Base-by-base conservation (phyloP, 2,797 vertebrate species). In the Neomorphus geoffroyi region DNA sequence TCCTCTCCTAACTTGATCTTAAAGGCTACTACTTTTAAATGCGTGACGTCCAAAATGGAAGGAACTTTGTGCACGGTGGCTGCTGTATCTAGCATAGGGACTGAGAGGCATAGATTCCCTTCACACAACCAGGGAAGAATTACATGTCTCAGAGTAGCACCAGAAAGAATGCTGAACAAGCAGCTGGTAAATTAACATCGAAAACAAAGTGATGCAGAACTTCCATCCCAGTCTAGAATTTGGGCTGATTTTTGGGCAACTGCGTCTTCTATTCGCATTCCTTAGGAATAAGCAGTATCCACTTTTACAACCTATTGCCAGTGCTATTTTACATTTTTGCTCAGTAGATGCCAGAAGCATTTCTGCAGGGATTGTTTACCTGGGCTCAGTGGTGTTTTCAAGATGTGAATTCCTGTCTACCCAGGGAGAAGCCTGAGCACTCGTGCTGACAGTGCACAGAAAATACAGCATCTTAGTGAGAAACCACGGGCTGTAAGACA, bases 341-440 rank as follows among this genome's bases (percentile, higher is more conserved):
- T 21, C 13, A 46, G 32, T 64, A 86, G 41, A 41, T 69, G 33
- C 32, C 80, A 86, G 45, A 84, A 78, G 26, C 22, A 41, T 81
- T 93, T 90, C 73, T 90, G 18, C n/a, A 81, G 32, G 50, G 27
- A 69, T 86, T 91, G 51, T 80, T 86, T 88, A 74, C 66, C 80
- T 88, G 58, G 50, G 9, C 28, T 71, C 72, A 53, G 37, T 28
- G 33, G 46, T 83, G 43, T 80, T 84, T 94, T 88, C 57, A 75
- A 60, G 62, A 60, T 14, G 7, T 46, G 69, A 86, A 80, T 73
- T 82, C 43, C 65, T 57, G 13, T 27, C 30, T 92, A 43, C 27
- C 33, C 4, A n/a, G 80, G 69, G 65, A 83, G 75, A 90, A 88
- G 13, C 32, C 50, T 84, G 27, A 61, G 45, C 61, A 57, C 26